Evolutionary conservation across 2,888 invertebrate species (phyloP), one percentile per base, ranked within the genome.

Genomic region (Synergus gifuensis): DNA sequence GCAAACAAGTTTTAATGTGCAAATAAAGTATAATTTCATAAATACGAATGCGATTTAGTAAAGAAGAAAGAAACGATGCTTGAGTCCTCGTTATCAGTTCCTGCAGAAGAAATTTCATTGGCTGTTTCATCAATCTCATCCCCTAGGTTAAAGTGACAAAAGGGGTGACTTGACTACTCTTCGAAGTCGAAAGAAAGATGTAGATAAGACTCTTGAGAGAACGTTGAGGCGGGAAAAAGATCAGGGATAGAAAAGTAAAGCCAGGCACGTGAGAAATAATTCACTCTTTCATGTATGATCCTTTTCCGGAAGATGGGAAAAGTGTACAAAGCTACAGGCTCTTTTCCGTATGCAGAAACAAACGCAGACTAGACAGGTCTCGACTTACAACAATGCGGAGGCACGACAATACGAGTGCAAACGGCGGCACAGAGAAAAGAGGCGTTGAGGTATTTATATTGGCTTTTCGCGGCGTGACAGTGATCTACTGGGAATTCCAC

Each of bases 381-480:
- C 82, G 80, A 83, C 67, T 83, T 83, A 81, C 84, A 84, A 84
- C 79, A 79, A 83, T 80, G 80, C 77, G 1, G 4, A 69, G 78
- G 81, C 78, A 81, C 78, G 79, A 85, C 85, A 86, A 85, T 85
- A 84, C 83, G 80, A 87, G 83, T 84, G 84, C 85, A 85, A 82
- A 80, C 84, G 81, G 79, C 81, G 79, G 81, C 80, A 79, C 66
- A 67, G 77, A 83, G 76, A 81, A 82, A 82, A 82, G 82, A 85
- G 87, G 87, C 90, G 91, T 91, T 87, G 89, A 89, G 91, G 91
- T 91, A 91, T 91, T 91, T 91, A 91, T 91, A 91, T 91, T 91
- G 91, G 92, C 90, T 91, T 89, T 88, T 89, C 88, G 88, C 85
- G 86, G 87, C 86, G 87, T 90, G 92, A 92, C 92, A 92, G 90